A percentile compares a stretch with the other conserved stretches of the same genome.
Evolutionary conservation across 2,888 invertebrate species (phyloP).

Genomic region (Macropis europaea): DNA sequence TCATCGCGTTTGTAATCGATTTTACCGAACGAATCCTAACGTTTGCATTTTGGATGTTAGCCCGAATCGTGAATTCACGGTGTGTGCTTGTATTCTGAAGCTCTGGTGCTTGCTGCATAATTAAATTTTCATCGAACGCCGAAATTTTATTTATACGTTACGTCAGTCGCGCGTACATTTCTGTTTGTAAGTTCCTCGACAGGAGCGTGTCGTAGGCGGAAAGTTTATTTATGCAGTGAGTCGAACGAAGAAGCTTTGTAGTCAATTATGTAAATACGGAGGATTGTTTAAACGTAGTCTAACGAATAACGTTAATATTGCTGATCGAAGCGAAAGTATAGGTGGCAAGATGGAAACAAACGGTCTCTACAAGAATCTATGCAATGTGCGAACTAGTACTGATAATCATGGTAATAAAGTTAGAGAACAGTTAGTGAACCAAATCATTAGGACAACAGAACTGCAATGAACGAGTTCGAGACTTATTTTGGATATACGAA

Average conservation of each 20-base stretch:
- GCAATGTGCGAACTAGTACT: neutral
- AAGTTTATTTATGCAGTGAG: slow-evolving; percentile 53
- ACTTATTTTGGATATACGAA: slow-evolving; percentile 29
- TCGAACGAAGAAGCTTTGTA: slow-evolving; percentile 57
- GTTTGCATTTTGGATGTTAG: slow-evolving; percentile 32
- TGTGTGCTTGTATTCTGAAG: slow-evolving; percentile 31
- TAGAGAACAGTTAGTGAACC: slow-evolving; percentile 1
- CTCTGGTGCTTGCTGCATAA: slow-evolving; percentile 39
- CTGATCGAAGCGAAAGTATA: slow-evolving; percentile 15
- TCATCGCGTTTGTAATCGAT: slow-evolving; percentile 42
- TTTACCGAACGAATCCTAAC: slow-evolving; percentile 41
- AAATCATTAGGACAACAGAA: neutral
- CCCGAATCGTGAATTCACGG: slow-evolving; percentile 13
- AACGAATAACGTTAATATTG: slow-evolving; percentile 23
- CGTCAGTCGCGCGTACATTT: neutral
- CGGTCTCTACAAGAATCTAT: neutral
- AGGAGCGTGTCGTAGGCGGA: neutral
- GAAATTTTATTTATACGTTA: slow-evolving; percentile 40
- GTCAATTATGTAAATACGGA: slow-evolving; percentile 73
- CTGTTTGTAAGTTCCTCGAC: neutral
- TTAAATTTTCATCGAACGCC: slow-evolving; percentile 26
- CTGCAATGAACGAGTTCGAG: slow-evolving; percentile 2
- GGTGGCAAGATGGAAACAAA: neutral
- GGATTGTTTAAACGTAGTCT: slow-evolving; percentile 56
- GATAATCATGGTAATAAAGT: neutral